A percentile compares a stretch with the other conserved stretches of the same genome.
Conservation (phyloP, 2,888 invertebrate genomes). For the Rutpela maculata region DNA sequence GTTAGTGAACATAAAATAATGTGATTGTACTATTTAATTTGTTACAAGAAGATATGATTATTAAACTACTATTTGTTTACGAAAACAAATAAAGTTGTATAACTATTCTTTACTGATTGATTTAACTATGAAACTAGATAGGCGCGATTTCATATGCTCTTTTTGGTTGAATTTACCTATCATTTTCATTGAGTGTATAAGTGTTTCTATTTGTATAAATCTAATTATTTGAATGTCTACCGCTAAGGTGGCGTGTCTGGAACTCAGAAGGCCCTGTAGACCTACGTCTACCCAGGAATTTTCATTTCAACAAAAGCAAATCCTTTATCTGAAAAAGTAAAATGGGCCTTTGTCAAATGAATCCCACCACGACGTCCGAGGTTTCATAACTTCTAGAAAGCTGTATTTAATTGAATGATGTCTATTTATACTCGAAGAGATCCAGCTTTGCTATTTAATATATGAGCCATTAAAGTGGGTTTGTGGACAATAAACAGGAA, state of each 20-base stretch:
- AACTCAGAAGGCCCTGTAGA: neutral
- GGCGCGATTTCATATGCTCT: too few species aligned
- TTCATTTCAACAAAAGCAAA: constrained; percentile 22
- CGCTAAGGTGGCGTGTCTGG: neutral
- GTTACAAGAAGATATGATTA: too few species aligned
- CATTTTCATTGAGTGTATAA: too few species aligned
- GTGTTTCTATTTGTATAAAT: too few species aligned
- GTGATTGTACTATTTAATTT: too few species aligned
- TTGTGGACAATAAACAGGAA: constrained; percentile 14
- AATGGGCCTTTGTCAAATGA: constrained; percentile 14
- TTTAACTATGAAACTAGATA: too few species aligned
- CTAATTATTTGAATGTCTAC: too few species aligned
- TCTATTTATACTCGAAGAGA: constrained; percentile 27
- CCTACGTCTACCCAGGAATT: neutral
- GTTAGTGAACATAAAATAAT: too few species aligned
- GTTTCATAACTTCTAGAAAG: constrained; percentile 23
- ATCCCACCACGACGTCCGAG: constrained; percentile 10
- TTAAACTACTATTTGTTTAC: too few species aligned
- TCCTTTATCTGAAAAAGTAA: neutral
- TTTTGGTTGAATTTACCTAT: too few species aligned
- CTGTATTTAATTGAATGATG: constrained; percentile 17
- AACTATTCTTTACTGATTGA: too few species aligned
- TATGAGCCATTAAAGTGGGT: constrained; percentile 4
- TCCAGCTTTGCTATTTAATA: constrained; percentile 21
- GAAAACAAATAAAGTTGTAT: too few species aligned